Evolutionary conservation across 2,797 vertebrate species (phyloP).

Genomic region (Esox masquinongy): DNA sequence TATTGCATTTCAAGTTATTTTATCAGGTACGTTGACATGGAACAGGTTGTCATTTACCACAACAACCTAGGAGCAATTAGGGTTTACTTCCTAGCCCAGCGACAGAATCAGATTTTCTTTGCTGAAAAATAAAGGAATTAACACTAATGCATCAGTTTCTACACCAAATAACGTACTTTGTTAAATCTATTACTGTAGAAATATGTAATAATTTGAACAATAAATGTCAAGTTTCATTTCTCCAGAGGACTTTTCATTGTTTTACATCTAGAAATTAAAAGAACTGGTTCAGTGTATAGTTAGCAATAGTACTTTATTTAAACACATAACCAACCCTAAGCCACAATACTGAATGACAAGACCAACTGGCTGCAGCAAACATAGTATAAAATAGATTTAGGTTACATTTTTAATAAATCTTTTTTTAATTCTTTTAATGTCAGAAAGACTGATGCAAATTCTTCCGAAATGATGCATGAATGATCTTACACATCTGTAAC

Average conservation of each 20-base stretch:
- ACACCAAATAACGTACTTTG: neutral
- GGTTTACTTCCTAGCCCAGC: too few relatives aligned
- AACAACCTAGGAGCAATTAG: too few relatives aligned
- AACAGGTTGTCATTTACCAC: too few relatives aligned
- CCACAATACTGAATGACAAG: conserved; percentile 85
- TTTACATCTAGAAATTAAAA: neutral
- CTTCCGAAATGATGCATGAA: conserved; percentile 82
- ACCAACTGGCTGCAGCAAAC: conserved; percentile 79
- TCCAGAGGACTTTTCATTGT: neutral
- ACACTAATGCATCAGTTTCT: neutral
- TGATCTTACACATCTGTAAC: conserved; percentile 80
- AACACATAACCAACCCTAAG: conserved; percentile 87
- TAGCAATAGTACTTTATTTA: conserved; percentile 91
- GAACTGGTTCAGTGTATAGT: conserved; percentile 56
- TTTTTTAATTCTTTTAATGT: conserved; percentile 69
- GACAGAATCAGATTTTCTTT: neutral
- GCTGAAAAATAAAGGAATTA: neutral
- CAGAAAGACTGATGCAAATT: conserved; percentile 81
- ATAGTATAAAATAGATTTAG: conserved; percentile 85
- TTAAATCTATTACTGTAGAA: neutral
- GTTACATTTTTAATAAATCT: conserved; percentile 78
- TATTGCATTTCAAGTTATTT: neutral
- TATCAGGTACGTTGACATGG: too few relatives aligned
- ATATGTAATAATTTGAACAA: neutral
- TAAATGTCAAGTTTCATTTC: neutral